These are phyloP conservation scores for Colius striatus DNA, from an alignment of 2,113 vertebrate genomes.

Conservation along the genomic window DNA sequence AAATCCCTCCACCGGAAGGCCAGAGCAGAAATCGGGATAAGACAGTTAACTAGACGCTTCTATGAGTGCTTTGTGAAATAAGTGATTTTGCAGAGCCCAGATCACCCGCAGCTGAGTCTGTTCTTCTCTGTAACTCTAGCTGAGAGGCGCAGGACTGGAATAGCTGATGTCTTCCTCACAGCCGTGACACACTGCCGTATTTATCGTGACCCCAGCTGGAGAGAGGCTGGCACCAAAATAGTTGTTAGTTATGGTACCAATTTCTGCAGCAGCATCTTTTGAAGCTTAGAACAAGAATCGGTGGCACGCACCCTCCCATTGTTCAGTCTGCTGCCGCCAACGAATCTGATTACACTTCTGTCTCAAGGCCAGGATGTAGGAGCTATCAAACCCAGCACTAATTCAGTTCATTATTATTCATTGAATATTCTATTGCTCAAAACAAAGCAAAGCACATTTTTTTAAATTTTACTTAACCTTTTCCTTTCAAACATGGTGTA, in stretches of 20 bases:
- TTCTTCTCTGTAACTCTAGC: neutral
- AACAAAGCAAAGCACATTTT: neutral
- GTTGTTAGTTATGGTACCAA: neutral
- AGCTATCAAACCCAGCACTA: neutral
- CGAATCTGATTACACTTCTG: neutral
- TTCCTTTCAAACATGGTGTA: neutral
- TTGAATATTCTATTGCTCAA: constrained; percentile 23
- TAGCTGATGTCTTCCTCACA: neutral
- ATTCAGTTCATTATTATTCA: neutral
- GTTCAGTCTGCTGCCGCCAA: neutral
- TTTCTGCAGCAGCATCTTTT: constrained; percentile 6
- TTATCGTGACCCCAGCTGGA: constrained; percentile 21
- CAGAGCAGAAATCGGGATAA: neutral
- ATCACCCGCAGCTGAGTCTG: neutral
- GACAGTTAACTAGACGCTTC: neutral
- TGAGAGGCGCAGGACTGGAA: neutral
- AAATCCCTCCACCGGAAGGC: neutral
- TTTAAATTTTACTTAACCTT: constrained; percentile 50
- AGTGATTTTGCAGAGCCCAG: neutral
- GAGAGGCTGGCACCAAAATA: neutral
- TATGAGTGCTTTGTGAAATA: neutral
- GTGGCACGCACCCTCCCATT: neutral
- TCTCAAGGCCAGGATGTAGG: constrained; percentile 21
- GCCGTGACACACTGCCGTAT: rapidly evolving
- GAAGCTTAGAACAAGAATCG: neutral